phyloP scores from a whole-genome alignment of 2,888 invertebrate species.

The Polymixis flavicincta region DNA sequence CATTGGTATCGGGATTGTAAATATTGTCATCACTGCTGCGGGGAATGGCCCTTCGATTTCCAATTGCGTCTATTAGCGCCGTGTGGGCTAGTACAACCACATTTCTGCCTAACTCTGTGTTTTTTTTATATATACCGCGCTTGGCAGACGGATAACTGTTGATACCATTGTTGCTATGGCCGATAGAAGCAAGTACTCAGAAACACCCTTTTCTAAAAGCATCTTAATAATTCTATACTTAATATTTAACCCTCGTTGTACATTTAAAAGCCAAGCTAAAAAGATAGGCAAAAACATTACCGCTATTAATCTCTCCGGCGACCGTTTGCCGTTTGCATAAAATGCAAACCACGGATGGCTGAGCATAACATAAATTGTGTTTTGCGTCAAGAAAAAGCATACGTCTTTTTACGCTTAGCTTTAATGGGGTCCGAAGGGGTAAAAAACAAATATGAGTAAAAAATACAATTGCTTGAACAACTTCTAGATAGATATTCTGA shows the following conservation, averaged over 20 bases:
- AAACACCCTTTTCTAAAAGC: background rate
- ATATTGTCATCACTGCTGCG: too few species aligned
- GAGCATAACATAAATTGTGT: conserved; percentile 56
- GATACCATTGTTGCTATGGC: too few species aligned
- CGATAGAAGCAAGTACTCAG: background rate
- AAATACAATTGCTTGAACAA: conserved; percentile 8
- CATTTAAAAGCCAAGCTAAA: conserved; percentile 18
- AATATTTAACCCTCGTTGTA: conserved; percentile 23
- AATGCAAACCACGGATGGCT: conserved; percentile 65
- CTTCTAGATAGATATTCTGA: background rate
- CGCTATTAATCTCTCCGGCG: conserved; percentile 62
- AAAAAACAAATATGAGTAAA: conserved; percentile 23
- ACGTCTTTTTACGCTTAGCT: conserved; percentile 30
- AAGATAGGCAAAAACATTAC: conserved; percentile 66
- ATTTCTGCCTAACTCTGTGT: too few species aligned
- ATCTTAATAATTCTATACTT: background rate
- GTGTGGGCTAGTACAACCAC: too few species aligned
- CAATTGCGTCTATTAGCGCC: background rate
- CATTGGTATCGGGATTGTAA: too few species aligned
- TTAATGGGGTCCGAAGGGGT: conserved; percentile 23
- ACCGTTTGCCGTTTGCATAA: conserved; percentile 64
- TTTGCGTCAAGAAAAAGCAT: conserved; percentile 59
- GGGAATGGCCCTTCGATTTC: too few species aligned
- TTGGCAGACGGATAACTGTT: background rate
- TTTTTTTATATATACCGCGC: background rate